Evolutionary conservation across 2,888 invertebrate genomes (phyloP).

Genomic region (Drosophila anceps): DNA sequence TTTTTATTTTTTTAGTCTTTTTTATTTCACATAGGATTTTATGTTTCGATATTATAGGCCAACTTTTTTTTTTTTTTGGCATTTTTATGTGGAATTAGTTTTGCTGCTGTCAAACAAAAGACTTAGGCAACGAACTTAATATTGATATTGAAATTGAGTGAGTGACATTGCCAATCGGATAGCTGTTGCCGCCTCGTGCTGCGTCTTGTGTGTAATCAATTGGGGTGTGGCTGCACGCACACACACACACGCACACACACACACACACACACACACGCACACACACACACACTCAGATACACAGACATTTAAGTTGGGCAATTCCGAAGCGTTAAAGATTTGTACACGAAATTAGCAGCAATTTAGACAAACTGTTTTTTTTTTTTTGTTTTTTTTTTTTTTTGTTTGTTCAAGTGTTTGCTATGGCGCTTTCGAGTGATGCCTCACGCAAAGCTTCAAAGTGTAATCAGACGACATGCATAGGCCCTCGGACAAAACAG

Average conservation of each 20-base stretch:
- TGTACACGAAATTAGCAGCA: constrained; percentile 53
- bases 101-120: constrained; percentile 63
- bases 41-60: constrained; percentile 8
- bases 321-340: constrained; percentile 38
- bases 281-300: not conserved
- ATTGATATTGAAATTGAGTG: constrained; percentile 60
- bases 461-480: constrained; percentile 4
- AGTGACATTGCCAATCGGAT: constrained; percentile 46
- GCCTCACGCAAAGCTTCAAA: constrained; percentile 20
- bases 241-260: no score
- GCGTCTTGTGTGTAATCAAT: constrained; percentile 36
- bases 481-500: not conserved
- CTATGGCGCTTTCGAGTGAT: constrained; percentile 29
- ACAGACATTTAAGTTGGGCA: constrained; percentile 36
- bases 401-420: constrained; percentile 32
- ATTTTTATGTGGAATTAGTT: constrained; percentile 7
- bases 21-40: not conserved
- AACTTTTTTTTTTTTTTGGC: constrained; percentile 17
- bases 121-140: constrained; percentile 80
- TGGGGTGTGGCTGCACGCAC: constrained; percentile 49
- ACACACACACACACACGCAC: constrained; percentile 11
- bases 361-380: constrained; percentile 46
- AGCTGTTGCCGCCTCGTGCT: constrained; percentile 28
- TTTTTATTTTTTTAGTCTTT: constrained; percentile 18
- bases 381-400: constrained; percentile 27